Evolutionary conservation across 2,113 vertebrate genomes (phyloP), one percentile per base, ranked within the genome.

Genomic region (Onychorhynchus coronatus): DNA sequence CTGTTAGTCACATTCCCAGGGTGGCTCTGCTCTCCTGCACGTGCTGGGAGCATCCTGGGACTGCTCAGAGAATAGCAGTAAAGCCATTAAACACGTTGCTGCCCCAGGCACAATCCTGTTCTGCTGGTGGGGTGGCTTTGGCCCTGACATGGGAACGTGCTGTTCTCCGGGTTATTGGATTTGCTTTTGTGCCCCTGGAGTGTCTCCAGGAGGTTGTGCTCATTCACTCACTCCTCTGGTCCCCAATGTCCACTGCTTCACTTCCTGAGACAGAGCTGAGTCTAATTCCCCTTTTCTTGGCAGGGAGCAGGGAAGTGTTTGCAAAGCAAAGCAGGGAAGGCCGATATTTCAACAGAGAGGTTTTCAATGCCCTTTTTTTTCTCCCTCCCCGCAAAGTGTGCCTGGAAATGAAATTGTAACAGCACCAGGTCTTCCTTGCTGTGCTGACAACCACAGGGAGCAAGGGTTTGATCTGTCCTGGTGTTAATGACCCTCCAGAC

Each of bases 41-140:
- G 2, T 49, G 63, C 72, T 80, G 84, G 78, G 46, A 81, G 50
- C 68, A 10, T 67, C 49, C 73, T 56, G 2, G 2, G 28, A 7
- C 35, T 53, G 37, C 84, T 92, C 44, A 46, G 66, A 24, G 68
- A 58, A 44, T 67, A 20, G 22, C 47, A 46, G 22, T 42, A 37
- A 85, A 76, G n/a, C 78, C 74, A n/a, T 68, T 81, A 59, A 59
- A 15, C 17, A 2, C 31, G 50, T 70, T 73, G 28, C 55, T 85
- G 87, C 90, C 79, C 79, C 62, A 56, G 92, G 87, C 92, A 82
- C 44, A 70, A n/a, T 50, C 59, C 56, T 93, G 84, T 89, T 91
- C 30, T 52, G 50, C 95, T 83, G 6, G 56, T 8, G 3, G 90
- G 79, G 55, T 56, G 6, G 62, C 84, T 55, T 19, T 79, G 93